phyloP scores from a whole-genome alignment of 2,113 vertebrate species.

The Xiphorhynchus elegans region DNA sequence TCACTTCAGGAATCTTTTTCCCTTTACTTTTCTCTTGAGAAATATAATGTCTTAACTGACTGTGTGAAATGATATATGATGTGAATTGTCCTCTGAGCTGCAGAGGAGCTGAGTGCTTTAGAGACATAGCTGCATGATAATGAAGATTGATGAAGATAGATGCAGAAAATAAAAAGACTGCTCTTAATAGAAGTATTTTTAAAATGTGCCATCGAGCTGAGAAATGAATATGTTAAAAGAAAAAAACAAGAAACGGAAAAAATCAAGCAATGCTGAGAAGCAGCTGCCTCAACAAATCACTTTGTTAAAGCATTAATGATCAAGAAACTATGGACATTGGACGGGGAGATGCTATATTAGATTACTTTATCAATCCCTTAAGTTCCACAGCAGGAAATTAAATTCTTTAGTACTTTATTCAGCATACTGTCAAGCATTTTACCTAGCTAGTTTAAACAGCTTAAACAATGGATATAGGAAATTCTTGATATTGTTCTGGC shows the following conservation, averaged over 20 bases:
- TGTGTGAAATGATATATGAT: slow-evolving; percentile 22
- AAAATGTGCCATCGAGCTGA: neutral
- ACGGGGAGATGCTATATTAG: neutral
- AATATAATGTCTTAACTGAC: neutral
- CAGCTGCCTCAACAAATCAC: neutral
- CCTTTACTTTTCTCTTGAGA: neutral
- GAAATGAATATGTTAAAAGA: neutral
- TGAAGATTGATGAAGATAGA: slow-evolving; percentile 20
- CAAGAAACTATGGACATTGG: neutral
- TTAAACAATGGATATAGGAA: neutral
- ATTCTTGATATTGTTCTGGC: neutral
- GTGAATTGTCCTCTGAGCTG: neutral
- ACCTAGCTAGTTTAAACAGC: neutral
- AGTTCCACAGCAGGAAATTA: neutral
- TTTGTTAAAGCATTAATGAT: neutral
- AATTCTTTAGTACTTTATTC: neutral
- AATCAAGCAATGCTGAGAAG: neutral
- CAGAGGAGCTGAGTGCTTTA: slow-evolving; percentile 6
- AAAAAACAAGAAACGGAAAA: neutral
- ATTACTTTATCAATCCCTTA: neutral
- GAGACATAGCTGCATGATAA: neutral
- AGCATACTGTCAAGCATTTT: neutral
- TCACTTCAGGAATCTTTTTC: neutral
- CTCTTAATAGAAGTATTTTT: neutral
- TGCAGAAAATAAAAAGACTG: neutral